phyloP scores from a whole-genome alignment of 2,888 invertebrate species.

The Eurytoma californica region DNA sequence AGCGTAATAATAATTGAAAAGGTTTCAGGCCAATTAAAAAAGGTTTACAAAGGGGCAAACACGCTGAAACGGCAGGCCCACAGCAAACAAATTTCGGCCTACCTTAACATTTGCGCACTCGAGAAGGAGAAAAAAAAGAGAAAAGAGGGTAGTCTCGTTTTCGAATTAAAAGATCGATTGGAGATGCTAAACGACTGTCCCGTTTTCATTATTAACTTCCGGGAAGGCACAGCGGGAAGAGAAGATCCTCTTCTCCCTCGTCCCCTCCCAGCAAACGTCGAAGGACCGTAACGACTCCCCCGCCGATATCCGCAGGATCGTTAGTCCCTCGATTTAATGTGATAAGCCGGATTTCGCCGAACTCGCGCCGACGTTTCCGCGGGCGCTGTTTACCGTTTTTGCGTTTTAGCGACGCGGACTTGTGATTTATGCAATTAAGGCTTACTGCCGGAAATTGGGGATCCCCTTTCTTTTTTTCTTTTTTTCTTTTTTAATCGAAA shows the following conservation, averaged over 20 bases:
- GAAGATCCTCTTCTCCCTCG: neutral
- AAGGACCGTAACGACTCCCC: conserved; percentile 31
- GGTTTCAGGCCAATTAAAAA: conserved; percentile 10
- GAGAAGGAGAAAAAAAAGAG: no score
- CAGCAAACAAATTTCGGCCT: conserved; percentile 28
- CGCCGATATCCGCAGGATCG: conserved; percentile 20
- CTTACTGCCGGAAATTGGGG: neutral
- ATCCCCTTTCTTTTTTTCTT: no score
- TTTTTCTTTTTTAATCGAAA: neutral
- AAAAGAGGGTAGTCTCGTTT: conserved; percentile 56
- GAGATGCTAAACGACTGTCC: conserved; percentile 53
- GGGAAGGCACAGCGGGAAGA: neutral
- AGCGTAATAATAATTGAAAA: neutral
- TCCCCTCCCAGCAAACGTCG: neutral
- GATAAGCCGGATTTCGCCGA: conserved; percentile 25
- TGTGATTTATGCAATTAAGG: conserved; percentile 46
- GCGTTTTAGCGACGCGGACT: neutral
- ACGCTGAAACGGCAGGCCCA: neutral
- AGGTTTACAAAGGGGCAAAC: neutral
- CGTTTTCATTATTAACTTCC: conserved; percentile 55
- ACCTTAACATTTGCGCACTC: conserved; percentile 9
- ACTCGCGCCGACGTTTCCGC: neutral
- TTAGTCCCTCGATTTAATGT: conserved; percentile 48
- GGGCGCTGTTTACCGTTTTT: neutral
- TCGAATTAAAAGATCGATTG: conserved; percentile 54